Evolutionary conservation across 1,140 invertebrate genomes (phyloP), one percentile per base, ranked within the genome.

Genomic region (Lucilia sericata): DNA sequence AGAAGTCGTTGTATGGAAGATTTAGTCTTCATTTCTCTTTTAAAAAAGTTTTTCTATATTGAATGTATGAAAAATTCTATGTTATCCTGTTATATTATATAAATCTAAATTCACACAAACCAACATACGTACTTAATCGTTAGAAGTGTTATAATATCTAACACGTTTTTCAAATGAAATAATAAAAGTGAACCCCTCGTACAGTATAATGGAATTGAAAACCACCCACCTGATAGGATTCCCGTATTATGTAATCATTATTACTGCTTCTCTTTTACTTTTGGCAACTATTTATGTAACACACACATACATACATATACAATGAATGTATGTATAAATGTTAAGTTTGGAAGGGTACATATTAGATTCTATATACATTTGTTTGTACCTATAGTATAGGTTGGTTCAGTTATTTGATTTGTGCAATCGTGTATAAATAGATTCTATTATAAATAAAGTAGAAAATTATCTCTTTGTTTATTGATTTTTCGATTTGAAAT

Each of bases 371-470:
- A 42, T 42, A 10, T 42, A 42, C 42, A 42, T 42, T 42, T 42
- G 42, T 42, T 4, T 55, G 51, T 14, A 55, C 51, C 5, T 49
- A 49, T n/a, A 12, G 5, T 19, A n/a, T n/a, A 0, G 9, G 65
- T 70, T 70, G 65, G 19, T 70, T 60, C 42, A 49, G 12, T 21
- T 49, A 49, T 80, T 51, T 51, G 76, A 80, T 80, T 80, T 80
- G 76, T 80, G 42, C 42, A 80, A 80, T 80, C 76, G 42, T 80
- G 76, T 80, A 49, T 80, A 80, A 76, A 76, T 76, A 42, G 17
- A 80, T 80, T 80, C n/a, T 49, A 80, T 70, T 70, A 21, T 21
- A 70, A 70, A 70, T 3, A 60, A n/a, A 70, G 19, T 70, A 70
- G n/a, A 25, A 70, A 70, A 70, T 70, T 70, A 70, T 70, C 65